Percentiles rank a stretch among this genome's conserved stretches.
Conservation (phyloP, 2,888 invertebrate genomes). For the Athalia rosae region DNA sequence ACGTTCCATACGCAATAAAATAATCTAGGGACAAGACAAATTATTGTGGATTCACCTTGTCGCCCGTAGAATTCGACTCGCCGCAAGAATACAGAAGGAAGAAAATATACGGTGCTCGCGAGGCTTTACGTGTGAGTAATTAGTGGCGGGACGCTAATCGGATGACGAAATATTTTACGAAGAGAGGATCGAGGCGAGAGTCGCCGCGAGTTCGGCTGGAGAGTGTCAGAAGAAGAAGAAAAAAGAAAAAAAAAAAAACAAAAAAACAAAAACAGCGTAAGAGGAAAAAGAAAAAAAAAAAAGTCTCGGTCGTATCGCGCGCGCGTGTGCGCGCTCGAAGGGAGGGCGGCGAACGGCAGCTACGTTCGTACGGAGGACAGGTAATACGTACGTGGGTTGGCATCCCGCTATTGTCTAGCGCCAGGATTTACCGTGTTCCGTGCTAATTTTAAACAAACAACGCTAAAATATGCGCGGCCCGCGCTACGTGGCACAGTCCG, state of each 20-base stretch:
- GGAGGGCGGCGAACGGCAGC: too few species aligned
- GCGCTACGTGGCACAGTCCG: too few species aligned
- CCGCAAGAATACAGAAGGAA: constrained; percentile 16
- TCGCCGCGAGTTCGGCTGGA: not conserved
- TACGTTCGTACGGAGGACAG: too few species aligned
- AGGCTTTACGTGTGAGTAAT: constrained; percentile 62
- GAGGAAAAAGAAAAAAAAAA: too few species aligned
- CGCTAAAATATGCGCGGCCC: constrained; percentile 25
- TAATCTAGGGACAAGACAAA: too few species aligned
- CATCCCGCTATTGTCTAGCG: constrained; percentile 36
- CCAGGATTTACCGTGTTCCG: constrained; percentile 24
- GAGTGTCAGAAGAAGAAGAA: not conserved
- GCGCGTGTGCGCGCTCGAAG: too few species aligned
- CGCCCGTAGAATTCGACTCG: constrained; percentile 22
- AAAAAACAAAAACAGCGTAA: too few species aligned
- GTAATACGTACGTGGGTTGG: constrained; percentile 24
- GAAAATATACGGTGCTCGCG: not conserved
- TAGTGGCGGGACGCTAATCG: constrained; percentile 66
- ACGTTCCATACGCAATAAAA: too few species aligned
- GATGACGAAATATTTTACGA: constrained; percentile 65
- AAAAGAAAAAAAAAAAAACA: not conserved
- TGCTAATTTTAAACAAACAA: constrained; percentile 41
- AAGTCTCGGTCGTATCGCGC: too few species aligned
- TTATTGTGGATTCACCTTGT: constrained; percentile 39
- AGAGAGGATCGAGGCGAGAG: constrained; percentile 45